Conservation (phyloP, 2,888 invertebrate genomes). For the Criorhina ranunculi region DNA sequence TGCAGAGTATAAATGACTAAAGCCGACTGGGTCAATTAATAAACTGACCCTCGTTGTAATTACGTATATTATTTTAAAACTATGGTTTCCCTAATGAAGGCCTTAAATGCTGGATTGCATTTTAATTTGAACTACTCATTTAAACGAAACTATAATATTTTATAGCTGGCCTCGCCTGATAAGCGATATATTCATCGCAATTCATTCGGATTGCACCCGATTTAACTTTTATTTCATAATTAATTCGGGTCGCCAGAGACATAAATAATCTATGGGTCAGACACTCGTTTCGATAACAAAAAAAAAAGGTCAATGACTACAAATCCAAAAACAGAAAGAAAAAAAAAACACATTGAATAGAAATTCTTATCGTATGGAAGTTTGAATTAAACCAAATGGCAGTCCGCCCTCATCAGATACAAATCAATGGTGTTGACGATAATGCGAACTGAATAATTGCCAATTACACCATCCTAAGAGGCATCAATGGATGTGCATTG, state of each 20-base stretch:
- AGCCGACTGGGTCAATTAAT: no score
- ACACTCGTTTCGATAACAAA: constrained; percentile 47
- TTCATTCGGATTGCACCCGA: constrained; percentile 35
- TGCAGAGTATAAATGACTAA: no score
- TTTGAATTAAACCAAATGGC: not conserved
- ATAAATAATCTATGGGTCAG: constrained; percentile 36
- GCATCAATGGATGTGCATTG: not conserved
- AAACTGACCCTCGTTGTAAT: not conserved
- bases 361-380: constrained; percentile 38
- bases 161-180: constrained; percentile 20
- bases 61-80: not conserved
- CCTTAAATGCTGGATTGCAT: constrained; percentile 33
- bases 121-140: constrained; percentile 31
- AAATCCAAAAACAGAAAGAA: constrained; percentile 3
- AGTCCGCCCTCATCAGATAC: constrained; percentile 8
- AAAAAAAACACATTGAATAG: constrained; percentile 11
- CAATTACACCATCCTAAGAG: constrained; percentile 41
- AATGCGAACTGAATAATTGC: constrained; percentile 34
- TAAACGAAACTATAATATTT: constrained; percentile 5
- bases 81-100: not conserved
- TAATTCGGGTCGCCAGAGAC: constrained; percentile 60
- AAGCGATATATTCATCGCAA: constrained; percentile 19
- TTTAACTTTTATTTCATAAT: constrained; percentile 55
- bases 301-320: constrained; percentile 14
- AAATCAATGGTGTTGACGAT: constrained; percentile 31